phyloP scores from a whole-genome alignment of 2,113 vertebrate genomes.

The Fregata magnificens region DNA sequence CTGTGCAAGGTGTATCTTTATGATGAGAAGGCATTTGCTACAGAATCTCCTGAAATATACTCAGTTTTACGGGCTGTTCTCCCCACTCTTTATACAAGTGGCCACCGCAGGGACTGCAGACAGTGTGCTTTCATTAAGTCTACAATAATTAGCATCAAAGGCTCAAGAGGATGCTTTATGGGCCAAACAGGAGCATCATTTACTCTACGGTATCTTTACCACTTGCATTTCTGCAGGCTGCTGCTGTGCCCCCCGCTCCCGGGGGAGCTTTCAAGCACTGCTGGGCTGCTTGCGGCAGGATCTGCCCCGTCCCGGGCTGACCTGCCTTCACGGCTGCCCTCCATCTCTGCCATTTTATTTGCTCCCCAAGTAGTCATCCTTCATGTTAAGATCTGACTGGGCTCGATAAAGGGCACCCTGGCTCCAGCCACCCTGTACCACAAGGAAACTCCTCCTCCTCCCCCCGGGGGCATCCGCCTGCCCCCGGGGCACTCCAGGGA shows the following conservation, averaged over 20 bases:
- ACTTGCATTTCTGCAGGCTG: background rate
- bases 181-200: background rate
- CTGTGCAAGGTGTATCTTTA: background rate
- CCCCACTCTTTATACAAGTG: background rate
- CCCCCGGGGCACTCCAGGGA: background rate
- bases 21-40: background rate
- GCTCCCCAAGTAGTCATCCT: no score
- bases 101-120: background rate
- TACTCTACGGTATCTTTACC: rapidly evolving
- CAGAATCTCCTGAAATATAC: background rate
- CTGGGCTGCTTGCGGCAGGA: background rate
- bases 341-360: background rate
- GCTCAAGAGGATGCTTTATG: background rate
- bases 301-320: background rate
- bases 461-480: background rate
- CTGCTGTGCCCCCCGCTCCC: background rate
- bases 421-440: background rate
- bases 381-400: background rate
- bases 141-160: background rate
- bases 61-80: background rate
- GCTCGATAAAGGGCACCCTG: background rate
- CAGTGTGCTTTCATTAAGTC: background rate
- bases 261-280: background rate
- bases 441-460: background rate
- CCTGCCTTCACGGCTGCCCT: background rate